Conservation (phyloP, 2,888 invertebrate genomes). For the Lithodes maja region DNA sequence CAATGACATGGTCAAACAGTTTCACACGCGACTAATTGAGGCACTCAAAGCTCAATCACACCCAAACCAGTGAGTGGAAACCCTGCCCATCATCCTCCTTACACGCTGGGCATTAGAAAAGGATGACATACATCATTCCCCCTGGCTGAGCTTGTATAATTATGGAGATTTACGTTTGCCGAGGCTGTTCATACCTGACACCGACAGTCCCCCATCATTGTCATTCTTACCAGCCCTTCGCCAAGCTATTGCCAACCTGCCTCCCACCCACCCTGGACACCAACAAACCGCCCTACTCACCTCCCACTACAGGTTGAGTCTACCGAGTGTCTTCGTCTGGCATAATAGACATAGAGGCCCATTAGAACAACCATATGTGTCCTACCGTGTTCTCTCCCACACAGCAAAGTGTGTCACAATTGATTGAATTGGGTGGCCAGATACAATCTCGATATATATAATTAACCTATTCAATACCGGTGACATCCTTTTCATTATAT, state of each 20-base stretch:
- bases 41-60: constrained; percentile 2
- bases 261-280: neutral
- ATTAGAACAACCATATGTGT: neutral
- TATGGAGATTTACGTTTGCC: constrained; percentile 4
- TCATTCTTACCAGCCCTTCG: neutral
- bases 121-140: neutral
- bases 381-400: no score
- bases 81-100: neutral
- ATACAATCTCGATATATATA: no score
- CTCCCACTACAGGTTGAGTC: neutral
- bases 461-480: no score
- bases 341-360: neutral
- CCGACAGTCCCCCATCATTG: neutral
- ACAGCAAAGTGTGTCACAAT: no score
- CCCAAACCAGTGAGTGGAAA: neutral
- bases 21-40: neutral
- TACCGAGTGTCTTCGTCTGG: neutral
- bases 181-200: neutral
- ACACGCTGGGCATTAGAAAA: neutral
- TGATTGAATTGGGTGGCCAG: no score
- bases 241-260: neutral
- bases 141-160: constrained; percentile 1
- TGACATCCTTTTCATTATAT: no score
- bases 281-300: neutral
- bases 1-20: neutral